These are phyloP conservation scores for Zoanthus sociatus DNA, from an alignment of 92 coral and sea anemone genomes.

Conservation along the genomic window DNA sequence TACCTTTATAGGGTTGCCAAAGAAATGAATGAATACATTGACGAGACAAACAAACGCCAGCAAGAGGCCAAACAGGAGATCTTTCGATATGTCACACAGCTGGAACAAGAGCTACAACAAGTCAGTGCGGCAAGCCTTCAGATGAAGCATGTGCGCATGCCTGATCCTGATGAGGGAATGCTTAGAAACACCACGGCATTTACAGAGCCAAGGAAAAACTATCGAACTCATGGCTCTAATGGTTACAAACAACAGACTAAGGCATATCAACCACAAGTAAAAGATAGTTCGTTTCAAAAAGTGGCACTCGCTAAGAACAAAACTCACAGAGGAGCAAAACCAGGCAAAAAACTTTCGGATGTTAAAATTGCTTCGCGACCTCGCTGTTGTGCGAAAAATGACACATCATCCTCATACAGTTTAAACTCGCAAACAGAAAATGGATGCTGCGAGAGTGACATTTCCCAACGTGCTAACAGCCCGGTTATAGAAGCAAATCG, in stretches of 20 bases:
- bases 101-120: slow-evolving; percentile 66
- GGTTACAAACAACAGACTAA: not conserved
- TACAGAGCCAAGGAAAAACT: not conserved
- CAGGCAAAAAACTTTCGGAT: slow-evolving; percentile 57
- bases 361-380: not conserved
- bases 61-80: slow-evolving; percentile 68
- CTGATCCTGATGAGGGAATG: not conserved
- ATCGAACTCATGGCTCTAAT: not conserved
- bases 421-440: not conserved
- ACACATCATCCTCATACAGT: not conserved
- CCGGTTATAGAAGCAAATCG: not conserved
- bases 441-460: slow-evolving; percentile 15
- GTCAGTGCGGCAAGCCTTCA: slow-evolving; percentile 3
- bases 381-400: not conserved
- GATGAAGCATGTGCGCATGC: too few species aligned
- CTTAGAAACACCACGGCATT: not conserved
- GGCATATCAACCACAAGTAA: not conserved
- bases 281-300: not conserved
- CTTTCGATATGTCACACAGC: slow-evolving; percentile 61
- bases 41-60: slow-evolving; percentile 76
- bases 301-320: not conserved
- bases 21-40: slow-evolving; percentile 73
- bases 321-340: not conserved
- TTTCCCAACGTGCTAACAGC: not conserved
- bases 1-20: slow-evolving; percentile 55